Evolutionary conservation across 2,888 invertebrate species (phyloP).

Genomic region (Drosophila differens): DNA sequence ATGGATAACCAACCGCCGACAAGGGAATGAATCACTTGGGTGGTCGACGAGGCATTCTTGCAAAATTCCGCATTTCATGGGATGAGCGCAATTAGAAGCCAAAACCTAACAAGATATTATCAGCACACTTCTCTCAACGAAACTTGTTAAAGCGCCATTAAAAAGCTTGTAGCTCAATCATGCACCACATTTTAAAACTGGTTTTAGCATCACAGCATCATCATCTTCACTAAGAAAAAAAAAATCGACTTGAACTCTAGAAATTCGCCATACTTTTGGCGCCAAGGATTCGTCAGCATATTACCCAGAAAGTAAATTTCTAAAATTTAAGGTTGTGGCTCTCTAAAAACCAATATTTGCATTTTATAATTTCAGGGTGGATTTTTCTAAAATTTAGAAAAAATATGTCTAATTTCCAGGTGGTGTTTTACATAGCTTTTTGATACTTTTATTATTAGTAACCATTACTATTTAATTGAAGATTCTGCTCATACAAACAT

Average conservation of each 20-base stretch:
- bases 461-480: not conserved
- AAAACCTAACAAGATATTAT: conserved; percentile 60
- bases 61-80: conserved; percentile 24
- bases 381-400: not conserved
- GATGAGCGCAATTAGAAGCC: conserved; percentile 53
- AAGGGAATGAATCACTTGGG: conserved; percentile 35
- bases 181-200: conserved; percentile 25
- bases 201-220: conserved; percentile 30
- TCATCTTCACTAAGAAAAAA: conserved; percentile 9
- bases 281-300: not conserved
- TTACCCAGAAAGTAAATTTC: not conserved
- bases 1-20: conserved; percentile 19
- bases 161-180: conserved; percentile 18
- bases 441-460: not conserved
- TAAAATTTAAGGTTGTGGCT: not conserved
- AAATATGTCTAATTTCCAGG: not conserved
- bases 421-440: not conserved
- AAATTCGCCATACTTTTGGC: not conserved
- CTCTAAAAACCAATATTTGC: not conserved
- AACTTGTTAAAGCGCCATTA: conserved; percentile 58
- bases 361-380: not conserved
- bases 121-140: conserved; percentile 33
- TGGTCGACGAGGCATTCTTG: conserved; percentile 36
- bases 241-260: not conserved
- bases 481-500: accelerated